phyloP scores from a whole-genome alignment of 1,140 invertebrate genomes.

The Periplaneta americana region DNA sequence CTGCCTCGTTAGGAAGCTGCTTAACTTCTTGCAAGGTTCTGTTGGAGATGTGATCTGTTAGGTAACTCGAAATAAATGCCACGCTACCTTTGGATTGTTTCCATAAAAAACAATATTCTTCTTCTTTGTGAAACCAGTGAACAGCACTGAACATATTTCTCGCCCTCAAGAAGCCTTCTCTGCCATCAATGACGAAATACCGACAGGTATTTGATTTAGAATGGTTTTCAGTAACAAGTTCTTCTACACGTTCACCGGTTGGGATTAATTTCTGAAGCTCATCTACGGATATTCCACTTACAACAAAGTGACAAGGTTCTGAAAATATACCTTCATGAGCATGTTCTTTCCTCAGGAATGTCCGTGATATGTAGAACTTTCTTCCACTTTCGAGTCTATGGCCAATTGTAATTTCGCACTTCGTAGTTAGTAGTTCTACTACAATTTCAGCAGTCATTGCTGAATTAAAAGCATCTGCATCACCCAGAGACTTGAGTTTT shows the following conservation, averaged over 20 bases:
- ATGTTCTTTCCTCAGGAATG: too few species aligned
- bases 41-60: too few species aligned
- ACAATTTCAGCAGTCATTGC: too few species aligned
- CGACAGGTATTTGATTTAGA: not conserved
- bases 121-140: not conserved
- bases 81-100: not conserved
- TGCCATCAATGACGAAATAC: not conserved
- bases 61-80: not conserved
- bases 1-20: too few species aligned
- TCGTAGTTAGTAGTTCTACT: too few species aligned
- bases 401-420: too few species aligned
- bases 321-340: not conserved
- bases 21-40: too few species aligned
- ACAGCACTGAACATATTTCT: not conserved
- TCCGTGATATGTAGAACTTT: too few species aligned
- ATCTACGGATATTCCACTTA: not conserved
- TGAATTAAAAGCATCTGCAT: too few species aligned
- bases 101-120: conserved; percentile 3
- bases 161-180: not conserved
- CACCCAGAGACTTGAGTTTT: too few species aligned
- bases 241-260: not conserved
- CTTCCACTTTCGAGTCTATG: too few species aligned
- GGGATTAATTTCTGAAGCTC: conserved; percentile 2
- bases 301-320: not conserved
- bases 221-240: not conserved